Evolutionary conservation across 2,113 vertebrate species (phyloP), one percentile per base, ranked within the genome.

Genomic region (Ctenodactylus gundi): DNA sequence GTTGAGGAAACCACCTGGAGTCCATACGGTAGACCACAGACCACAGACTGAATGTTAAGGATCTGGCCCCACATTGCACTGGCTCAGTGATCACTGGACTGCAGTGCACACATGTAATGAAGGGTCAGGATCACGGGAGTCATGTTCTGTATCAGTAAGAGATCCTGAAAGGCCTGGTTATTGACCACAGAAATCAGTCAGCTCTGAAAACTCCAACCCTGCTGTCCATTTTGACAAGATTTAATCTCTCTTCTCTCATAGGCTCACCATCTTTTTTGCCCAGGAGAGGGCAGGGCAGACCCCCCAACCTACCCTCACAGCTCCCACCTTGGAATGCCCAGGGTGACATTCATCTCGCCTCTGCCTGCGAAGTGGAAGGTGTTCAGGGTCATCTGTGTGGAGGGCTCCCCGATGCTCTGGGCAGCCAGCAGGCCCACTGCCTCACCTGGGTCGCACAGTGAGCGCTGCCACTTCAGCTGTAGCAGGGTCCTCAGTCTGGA

Each of bases 381-480:
- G 98, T 99, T 99, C 70, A 99, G 99, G 55, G 99, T 99, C 99
- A 99, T 99, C 98, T 99, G 99, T 9, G 99, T 99, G 95, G 99
- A 99, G 46, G 99, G 99, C 31, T 99, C 99, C 0, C 99, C 99
- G 7, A 99, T 99, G 96, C 99, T 99, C 98, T 99, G 99, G 91
- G 99, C 99, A 0, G 99, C 99, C 95, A 99, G 98, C 58, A 99
- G 98, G 25, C 99, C 99, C 92, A 99, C 99, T 0, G 99, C 99
- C 94, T 99, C 99, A 0, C 99, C 99, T 0, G 99, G 99, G 77
- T 99, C 99, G 94, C 99, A 99, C 7, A 99, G 98, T 0, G 99
- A 98, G 7, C 99, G 98, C 97, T 99, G 99, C 99, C 99, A 99
- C 97, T 99, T 99, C 18, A 99, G 98, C 96, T 98, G 98, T 81